phyloP scores from a whole-genome alignment of 2,888 invertebrate genomes.

The Acrobasis consociella region DNA sequence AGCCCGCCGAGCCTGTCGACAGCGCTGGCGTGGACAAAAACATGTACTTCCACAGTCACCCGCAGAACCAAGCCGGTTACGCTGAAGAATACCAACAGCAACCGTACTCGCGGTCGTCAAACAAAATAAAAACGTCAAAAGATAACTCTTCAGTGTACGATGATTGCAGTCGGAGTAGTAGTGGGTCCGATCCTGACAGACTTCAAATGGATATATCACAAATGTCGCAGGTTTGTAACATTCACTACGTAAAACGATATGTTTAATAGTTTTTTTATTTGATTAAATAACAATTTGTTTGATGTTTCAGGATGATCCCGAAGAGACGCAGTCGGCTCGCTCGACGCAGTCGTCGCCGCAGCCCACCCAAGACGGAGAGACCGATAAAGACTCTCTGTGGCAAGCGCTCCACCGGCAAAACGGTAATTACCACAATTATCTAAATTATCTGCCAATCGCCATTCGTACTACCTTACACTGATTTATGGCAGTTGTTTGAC shows the following conservation, averaged over 20 bases:
- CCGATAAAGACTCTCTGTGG: constrained; percentile 82
- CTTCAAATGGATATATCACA: constrained; percentile 87
- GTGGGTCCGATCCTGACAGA: constrained; percentile 88
- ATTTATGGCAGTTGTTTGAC: constrained; percentile 27
- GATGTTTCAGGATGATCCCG: constrained; percentile 70
- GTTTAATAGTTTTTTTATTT: neutral
- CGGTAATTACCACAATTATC: constrained; percentile 52
- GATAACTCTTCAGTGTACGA: constrained; percentile 80
- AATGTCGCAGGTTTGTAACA: constrained; percentile 68
- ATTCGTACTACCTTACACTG: constrained; percentile 11
- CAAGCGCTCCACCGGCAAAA: constrained; percentile 81
- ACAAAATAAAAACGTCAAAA: constrained; percentile 58
- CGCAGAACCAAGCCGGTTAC: constrained; percentile 57
- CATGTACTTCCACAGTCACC: constrained; percentile 51
- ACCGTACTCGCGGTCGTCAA: constrained; percentile 53
- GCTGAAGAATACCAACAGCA: constrained; percentile 70
- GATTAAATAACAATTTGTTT: constrained; percentile 22
- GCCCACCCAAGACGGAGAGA: constrained; percentile 65
- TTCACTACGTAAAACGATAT: constrained; percentile 3
- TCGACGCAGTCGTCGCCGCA: constrained; percentile 76
- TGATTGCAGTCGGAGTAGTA: constrained; percentile 85
- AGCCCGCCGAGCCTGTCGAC: constrained; percentile 56
- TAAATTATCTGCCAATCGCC: constrained; percentile 13
- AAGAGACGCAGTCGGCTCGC: constrained; percentile 75
- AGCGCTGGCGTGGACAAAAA: constrained; percentile 48